Evolutionary conservation across 1,140 invertebrate species (phyloP), one percentile per base, ranked within the genome.

Genomic region (Eciton burchellii): DNA sequence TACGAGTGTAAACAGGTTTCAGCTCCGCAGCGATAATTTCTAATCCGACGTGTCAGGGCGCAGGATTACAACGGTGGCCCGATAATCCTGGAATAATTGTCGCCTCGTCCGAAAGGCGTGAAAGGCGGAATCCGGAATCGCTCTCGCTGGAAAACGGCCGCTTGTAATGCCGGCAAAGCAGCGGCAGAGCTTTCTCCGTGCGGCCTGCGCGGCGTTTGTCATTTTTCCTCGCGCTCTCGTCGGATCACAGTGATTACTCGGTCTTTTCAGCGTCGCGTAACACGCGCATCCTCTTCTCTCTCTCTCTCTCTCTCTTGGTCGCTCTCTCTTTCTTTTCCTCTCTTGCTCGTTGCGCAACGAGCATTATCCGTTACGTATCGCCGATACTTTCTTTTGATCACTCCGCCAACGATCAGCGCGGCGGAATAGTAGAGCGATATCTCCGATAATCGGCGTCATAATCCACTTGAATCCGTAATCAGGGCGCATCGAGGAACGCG

Each of bases 161-260:
- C 59, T 66, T 35, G 35, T n/a, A 81, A 60, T 54, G 26, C 24
- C 45, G 49, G 24, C 6, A 35, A 52, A 21, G 47, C 52, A 21
- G 56, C 41, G 68, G 47, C n/a, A n/a, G n/a, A n/a, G n/a, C n/a
- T 74, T 81, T 81, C 81, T 83, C 68, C 35, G 12, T 26, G 49
- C 1, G 21, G 41, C 62, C 72, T 63, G n/a, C n/a, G n/a, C n/a
- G n/a, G n/a, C n/a, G n/a, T n/a, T n/a, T n/a, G n/a, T n/a, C n/a
- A n/a, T n/a, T 87, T 86, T 84, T 43, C 47, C 68, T 54, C 35
- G 57, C 60, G 16, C 65, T 72, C 56, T 65, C 43, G 47, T 63
- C 56, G 26, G 41, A 68, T 70, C 57, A 45, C 57, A 73, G 49
- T 49, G 52, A 84, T 70, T 72, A 60, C 86, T 84, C 84, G 74